These are phyloP conservation scores for Gracilinanus agilis DNA, from an alignment of 2,113 vertebrate species.

Conservation along the genomic window DNA sequence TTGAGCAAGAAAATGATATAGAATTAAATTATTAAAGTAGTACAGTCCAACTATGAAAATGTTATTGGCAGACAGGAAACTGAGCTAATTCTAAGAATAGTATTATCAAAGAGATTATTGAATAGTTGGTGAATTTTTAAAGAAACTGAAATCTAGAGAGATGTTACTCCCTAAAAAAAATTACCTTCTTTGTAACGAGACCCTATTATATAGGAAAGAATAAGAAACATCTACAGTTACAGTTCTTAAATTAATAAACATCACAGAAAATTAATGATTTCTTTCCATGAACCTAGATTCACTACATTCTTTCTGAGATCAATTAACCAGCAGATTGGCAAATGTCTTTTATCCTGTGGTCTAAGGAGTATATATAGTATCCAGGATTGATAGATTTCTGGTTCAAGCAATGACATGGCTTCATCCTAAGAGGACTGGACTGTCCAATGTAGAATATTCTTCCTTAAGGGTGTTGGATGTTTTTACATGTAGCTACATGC, in stretches of 20 bases:
- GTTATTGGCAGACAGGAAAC: conserved; percentile 45
- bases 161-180: conserved; percentile 1
- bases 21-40: conserved; percentile 58
- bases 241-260: background rate
- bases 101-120: conserved; percentile 25
- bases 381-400: background rate
- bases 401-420: background rate
- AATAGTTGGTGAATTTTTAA: background rate
- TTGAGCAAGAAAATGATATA: conserved; percentile 70
- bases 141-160: conserved; percentile 19
- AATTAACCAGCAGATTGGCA: conserved; percentile 20
- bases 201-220: conserved; percentile 21
- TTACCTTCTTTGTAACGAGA: background rate
- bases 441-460: background rate
- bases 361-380: background rate
- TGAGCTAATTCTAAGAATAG: conserved; percentile 24
- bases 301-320: background rate
- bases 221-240: background rate
- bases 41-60: conserved; percentile 25
- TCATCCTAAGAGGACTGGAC: background rate
- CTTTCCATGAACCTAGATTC: conserved; percentile 16
- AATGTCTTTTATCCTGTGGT: conserved; percentile 14
- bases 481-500: background rate
- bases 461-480: background rate
- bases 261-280: conserved; percentile 32